These are phyloP conservation scores for Gymnopithys bicolor DNA, from an alignment of 2,797 vertebrate genomes.

Conservation along the genomic window DNA sequence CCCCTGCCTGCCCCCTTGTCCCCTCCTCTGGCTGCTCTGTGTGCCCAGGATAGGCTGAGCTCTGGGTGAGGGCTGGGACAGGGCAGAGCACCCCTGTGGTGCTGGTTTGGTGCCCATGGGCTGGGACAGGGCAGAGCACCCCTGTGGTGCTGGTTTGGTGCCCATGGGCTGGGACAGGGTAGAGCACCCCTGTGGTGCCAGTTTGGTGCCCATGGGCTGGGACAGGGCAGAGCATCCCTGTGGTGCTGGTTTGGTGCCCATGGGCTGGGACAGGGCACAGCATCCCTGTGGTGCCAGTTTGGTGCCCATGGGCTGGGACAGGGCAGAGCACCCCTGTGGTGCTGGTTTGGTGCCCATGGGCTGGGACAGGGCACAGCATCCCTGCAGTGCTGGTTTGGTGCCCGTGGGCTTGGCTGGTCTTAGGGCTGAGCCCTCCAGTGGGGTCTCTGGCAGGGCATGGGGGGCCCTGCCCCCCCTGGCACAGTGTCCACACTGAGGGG, in stretches of 20 bases:
- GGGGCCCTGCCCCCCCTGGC: background rate
- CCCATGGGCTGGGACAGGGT: fast-evolving
- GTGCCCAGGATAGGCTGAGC: background rate
- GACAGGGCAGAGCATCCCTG: background rate
- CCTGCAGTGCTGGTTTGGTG: background rate
- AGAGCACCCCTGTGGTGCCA: background rate
- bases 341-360: too few relatives aligned
- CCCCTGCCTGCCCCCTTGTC: background rate
- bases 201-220: background rate
- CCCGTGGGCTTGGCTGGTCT: too few relatives aligned
- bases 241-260: background rate
- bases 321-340: background rate
- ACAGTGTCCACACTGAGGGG: fast-evolving
- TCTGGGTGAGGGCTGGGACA: background rate
- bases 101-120: background rate
- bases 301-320: background rate
- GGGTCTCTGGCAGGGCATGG: background rate
- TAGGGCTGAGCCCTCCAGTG: background rate
- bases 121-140: background rate
- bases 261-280: background rate
- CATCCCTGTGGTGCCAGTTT: background rate
- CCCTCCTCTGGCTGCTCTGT: background rate
- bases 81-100: background rate
- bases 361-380: background rate
- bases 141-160: background rate